Conservation (phyloP, 2,113 vertebrate genomes). For the Pheucticus melanocephalus region DNA sequence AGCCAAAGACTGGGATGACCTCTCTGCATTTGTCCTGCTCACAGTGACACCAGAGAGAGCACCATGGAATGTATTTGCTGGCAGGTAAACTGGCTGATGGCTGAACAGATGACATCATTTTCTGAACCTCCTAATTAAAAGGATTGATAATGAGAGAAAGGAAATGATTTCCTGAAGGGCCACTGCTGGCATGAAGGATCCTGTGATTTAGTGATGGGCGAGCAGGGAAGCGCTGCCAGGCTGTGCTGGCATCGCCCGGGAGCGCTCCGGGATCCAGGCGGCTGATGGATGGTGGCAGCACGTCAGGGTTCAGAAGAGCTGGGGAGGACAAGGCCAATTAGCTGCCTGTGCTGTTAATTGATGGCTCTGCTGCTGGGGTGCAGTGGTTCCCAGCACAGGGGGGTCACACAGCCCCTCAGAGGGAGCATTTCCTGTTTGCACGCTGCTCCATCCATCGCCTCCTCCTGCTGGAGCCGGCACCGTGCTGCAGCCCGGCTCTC, state of each 20-base stretch:
- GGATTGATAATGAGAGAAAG: slow-evolving; percentile 1
- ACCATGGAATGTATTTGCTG: neutral
- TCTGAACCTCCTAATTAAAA: slow-evolving; percentile 13
- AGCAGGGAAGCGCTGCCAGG: neutral
- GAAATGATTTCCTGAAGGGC: neutral
- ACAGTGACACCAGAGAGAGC: neutral
- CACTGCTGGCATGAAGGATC: neutral
- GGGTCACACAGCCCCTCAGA: neutral
- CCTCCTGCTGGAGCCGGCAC: neutral
- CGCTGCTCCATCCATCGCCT: neutral
- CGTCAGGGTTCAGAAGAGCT: neutral
- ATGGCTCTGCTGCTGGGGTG: neutral
- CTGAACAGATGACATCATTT: neutral
- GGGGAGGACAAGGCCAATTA: neutral
- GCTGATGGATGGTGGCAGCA: neutral
- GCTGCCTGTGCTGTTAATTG: neutral
- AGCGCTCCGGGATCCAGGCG: neutral
- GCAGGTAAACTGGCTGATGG: neutral
- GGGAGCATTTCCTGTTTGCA: neutral
- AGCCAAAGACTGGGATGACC: neutral
- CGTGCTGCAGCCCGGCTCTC: slow-evolving; percentile 2
- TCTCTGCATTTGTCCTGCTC: neutral
- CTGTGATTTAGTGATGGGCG: neutral
- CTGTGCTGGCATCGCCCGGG: neutral
- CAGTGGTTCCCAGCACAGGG: neutral